A percentile compares a stretch with the other conserved stretches of the same genome.
phyloP scores from a whole-genome alignment of 2,797 vertebrate species.

The Sylvilagus floridanus region DNA sequence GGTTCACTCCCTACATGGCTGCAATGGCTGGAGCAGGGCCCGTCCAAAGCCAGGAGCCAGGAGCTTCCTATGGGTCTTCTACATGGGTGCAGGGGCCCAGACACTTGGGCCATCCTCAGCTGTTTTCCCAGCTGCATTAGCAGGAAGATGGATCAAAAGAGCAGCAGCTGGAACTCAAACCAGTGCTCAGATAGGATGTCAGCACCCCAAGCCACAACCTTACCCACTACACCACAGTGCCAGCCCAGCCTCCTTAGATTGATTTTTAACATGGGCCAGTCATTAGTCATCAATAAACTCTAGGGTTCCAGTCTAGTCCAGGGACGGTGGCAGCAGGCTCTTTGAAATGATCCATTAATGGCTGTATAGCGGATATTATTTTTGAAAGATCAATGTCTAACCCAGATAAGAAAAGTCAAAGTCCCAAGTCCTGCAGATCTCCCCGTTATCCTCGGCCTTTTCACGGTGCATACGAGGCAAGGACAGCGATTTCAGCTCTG shows the following conservation, averaged over 20 bases:
- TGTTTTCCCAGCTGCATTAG: too few species aligned
- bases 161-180: too few species aligned
- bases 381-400: conserved; percentile 1
- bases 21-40: too few species aligned
- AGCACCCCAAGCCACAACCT: too few species aligned
- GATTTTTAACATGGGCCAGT: conserved; percentile 14
- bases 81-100: too few species aligned
- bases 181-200: too few species aligned
- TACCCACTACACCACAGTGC: too few species aligned
- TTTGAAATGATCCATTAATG: not conserved
- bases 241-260: not conserved
- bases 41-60: too few species aligned
- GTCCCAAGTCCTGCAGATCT: not conserved
- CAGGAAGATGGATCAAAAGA: too few species aligned
- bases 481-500: not conserved
- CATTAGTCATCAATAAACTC: not conserved
- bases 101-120: too few species aligned
- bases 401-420: conserved; percentile 11
- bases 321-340: not conserved
- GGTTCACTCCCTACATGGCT: too few species aligned
- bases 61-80: too few species aligned
- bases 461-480: not conserved
- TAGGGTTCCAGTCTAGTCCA: not conserved
- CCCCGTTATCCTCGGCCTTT: not conserved
- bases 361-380: not conserved